Percentiles rank a stretch among this genome's conserved stretches.
Conservation (phyloP, 2,797 vertebrate species). For the Hirundo rustica region DNA sequence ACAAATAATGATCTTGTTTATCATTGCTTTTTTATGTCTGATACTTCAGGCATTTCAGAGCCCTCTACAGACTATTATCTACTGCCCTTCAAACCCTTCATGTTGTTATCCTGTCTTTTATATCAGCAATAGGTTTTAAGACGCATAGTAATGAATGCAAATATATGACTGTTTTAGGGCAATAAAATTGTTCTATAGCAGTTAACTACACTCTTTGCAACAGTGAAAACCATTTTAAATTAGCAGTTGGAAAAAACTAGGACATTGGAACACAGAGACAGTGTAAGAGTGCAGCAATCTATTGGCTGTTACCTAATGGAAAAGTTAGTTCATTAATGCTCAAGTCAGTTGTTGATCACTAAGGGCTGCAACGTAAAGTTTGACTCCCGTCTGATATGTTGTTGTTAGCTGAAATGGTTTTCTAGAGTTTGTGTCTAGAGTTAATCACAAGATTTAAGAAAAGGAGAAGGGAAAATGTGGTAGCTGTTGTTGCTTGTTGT, state of each 20-base stretch:
- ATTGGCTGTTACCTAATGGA: conserved; percentile 44
- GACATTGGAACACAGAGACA: conserved; percentile 37
- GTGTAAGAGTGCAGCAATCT: conserved; percentile 21
- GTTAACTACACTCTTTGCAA: conserved; percentile 19
- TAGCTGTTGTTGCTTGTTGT: not conserved
- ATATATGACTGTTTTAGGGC: conserved; percentile 60
- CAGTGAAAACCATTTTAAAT: conserved; percentile 63
- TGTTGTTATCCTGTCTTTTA: conserved; percentile 62
- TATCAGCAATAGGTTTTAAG: conserved; percentile 60
- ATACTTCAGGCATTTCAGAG: conserved; percentile 48
- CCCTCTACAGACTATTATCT: conserved; percentile 47
- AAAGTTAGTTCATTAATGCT: conserved; percentile 31
- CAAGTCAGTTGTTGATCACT: conserved; percentile 17
- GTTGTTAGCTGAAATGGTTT: not conserved
- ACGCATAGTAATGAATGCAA: conserved; percentile 68
- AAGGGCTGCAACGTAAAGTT: not conserved
- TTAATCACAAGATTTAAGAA: not conserved
- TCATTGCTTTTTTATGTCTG: conserved; percentile 38
- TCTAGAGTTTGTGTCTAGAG: not conserved
- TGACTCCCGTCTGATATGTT: conserved; percentile 1
- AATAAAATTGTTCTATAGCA: conserved; percentile 61
- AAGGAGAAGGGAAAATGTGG: accelerated
- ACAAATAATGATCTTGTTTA: conserved; percentile 55
- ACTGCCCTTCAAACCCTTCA: conserved; percentile 56
- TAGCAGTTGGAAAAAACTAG: conserved; percentile 51